phyloP scores from a whole-genome alignment of 2,797 vertebrate species.

The Chloroceryle amazona region DNA sequence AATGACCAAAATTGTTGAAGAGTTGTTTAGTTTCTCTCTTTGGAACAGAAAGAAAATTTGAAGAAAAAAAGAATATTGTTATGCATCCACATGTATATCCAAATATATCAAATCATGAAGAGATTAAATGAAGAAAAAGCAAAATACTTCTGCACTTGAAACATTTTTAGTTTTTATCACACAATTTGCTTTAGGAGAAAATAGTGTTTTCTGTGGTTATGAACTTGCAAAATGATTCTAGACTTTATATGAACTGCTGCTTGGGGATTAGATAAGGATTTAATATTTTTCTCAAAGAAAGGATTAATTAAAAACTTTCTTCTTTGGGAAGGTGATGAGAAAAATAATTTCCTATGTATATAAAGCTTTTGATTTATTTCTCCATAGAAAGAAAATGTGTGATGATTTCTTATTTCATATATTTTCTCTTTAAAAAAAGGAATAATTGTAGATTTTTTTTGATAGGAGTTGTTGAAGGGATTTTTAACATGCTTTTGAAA shows the following conservation, averaged over 20 bases:
- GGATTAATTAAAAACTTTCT: slow-evolving; percentile 52
- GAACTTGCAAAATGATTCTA: slow-evolving; percentile 10
- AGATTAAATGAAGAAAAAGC: slow-evolving; percentile 1
- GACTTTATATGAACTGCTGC: slow-evolving; percentile 1
- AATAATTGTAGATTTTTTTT: background rate
- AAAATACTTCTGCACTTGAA: background rate
- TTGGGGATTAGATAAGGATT: slow-evolving; percentile 47
- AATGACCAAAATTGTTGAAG: background rate
- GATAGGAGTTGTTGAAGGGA: background rate
- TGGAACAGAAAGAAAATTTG: background rate
- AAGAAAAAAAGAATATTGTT: background rate
- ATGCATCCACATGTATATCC: background rate
- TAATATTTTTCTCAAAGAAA: slow-evolving; percentile 26
- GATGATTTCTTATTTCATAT: background rate
- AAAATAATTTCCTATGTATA: background rate
- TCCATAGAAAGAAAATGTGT: background rate
- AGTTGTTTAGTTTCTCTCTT: background rate
- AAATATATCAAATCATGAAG: background rate
- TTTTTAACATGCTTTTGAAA: background rate
- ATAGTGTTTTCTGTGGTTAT: slow-evolving; percentile 17
- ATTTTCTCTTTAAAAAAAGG: background rate
- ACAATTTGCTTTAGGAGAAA: slow-evolving; percentile 29
- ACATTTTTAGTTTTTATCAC: background rate
- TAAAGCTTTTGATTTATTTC: slow-evolving; percentile 25
- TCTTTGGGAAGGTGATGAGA: slow-evolving; percentile 16